These are phyloP conservation scores for Cheiracanthium punctorium DNA, from an alignment of 2,888 invertebrate genomes.

Conservation along the genomic window DNA sequence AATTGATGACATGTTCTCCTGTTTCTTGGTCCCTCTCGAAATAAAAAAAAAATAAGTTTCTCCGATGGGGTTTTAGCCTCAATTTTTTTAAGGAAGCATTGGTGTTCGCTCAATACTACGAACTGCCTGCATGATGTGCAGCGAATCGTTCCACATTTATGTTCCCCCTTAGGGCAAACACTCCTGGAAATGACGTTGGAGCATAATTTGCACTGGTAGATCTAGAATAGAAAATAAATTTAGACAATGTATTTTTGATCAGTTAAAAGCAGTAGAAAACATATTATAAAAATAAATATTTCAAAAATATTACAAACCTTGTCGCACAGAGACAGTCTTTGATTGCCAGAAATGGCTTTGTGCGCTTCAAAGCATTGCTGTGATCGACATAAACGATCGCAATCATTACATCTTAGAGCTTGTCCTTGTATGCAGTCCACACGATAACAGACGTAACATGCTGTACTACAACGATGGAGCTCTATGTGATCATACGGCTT, in stretches of 20 bases:
- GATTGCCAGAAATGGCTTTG: neutral
- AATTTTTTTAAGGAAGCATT: neutral
- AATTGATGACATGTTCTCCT: slow-evolving; percentile 17
- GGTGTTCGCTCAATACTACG: neutral
- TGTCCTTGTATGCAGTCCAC: neutral
- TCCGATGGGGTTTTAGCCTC: neutral
- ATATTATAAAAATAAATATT: too few species aligned
- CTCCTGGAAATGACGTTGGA: slow-evolving; percentile 1
- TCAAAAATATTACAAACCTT: neutral
- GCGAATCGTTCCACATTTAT: neutral
- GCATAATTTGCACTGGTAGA: slow-evolving; percentile 24
- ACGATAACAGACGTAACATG: neutral
- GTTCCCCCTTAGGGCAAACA: neutral
- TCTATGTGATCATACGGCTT: neutral
- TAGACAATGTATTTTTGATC: neutral
- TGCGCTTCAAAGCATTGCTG: neutral
- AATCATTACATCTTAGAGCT: neutral
- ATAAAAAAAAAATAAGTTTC: slow-evolving; percentile 18
- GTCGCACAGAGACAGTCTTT: neutral
- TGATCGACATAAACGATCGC: neutral
- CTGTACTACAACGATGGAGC: neutral
- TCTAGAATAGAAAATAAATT: neutral
- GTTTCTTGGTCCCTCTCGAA: slow-evolving; percentile 24
- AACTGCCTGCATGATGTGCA: slow-evolving; percentile 5
- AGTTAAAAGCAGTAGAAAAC: neutral